phyloP scores from a whole-genome alignment of 2,113 vertebrate genomes.

The Callocephalon fimbriatum region DNA sequence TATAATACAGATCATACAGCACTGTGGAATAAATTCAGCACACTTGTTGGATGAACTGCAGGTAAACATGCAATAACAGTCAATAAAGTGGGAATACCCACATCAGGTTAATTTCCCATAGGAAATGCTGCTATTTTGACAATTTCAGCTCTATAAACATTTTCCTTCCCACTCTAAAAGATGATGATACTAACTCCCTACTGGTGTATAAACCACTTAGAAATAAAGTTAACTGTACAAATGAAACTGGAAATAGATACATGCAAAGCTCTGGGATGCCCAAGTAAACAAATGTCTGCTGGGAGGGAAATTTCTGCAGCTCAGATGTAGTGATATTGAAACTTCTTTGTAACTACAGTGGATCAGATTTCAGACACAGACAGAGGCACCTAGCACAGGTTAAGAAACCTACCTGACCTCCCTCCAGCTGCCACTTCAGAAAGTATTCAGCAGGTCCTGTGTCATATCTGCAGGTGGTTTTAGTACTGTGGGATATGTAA shows the following conservation, averaged over 20 bases:
- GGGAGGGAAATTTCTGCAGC: background rate
- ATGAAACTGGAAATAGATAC: background rate
- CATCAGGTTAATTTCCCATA: background rate
- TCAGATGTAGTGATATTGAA: background rate
- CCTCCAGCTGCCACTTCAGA: background rate
- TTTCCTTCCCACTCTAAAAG: background rate
- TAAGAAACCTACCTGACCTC: background rate
- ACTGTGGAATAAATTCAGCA: background rate
- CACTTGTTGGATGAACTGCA: background rate
- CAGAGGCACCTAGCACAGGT: background rate
- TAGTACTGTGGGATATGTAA: background rate
- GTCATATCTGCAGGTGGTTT: background rate
- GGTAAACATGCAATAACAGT: background rate
- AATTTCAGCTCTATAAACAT: background rate
- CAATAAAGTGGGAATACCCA: background rate
- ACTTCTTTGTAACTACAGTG: background rate
- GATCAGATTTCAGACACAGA: background rate
- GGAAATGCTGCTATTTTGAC: background rate
- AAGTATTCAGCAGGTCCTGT: background rate
- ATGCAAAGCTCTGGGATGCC: background rate
- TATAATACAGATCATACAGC: background rate
- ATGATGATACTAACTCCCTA: background rate
- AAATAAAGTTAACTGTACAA: background rate
- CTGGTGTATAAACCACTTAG: background rate
- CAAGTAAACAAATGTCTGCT: background rate